Evolutionary conservation across 2,113 vertebrate genomes (phyloP), one percentile per base, ranked within the genome.

Genomic region (Catharus minimus): DNA sequence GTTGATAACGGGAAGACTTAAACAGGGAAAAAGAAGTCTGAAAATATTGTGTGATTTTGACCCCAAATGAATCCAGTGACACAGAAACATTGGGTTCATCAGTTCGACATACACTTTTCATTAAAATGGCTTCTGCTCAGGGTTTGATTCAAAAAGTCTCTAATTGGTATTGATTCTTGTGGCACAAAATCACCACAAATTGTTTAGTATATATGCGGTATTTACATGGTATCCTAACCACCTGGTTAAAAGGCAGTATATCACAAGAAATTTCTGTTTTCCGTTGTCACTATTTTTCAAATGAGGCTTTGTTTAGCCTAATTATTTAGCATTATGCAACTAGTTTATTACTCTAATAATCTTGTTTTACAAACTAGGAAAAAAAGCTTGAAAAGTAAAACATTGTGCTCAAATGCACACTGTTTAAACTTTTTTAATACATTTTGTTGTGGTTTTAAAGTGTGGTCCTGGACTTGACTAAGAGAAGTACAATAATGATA

Each of bases 31-130:
- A 92, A 79, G 26, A 65, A 81, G 65, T 94, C 52, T 47, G 80
- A 93, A 96, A 94, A 86, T 95, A 62, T 32, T 88, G 67, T 81
- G 62, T 65, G 56, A 86, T 92, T 96, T 79, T 90, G 61, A 93
- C 75, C 84, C 32, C 61, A 86, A 41, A 52, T 65, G 76, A 94
- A 90, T 95, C 36, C 44, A 69, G 77, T 91, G 94, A 90, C 80
- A 83, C 64, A 39, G 65, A 95, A 96, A 82, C 66, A 64, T 39
- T 92, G 67, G 43, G 71, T 85, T 93, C 90, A 56, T 95, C 66
- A 68, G 50, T 96, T 96, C 10, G 4, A 69, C 90, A 58, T 88
- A 73, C 36, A 62, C 79, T 92, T 85, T 88, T 82, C 90, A 90
- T 96, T 96, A 91, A 93, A 94, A 79, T 88, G 44, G 18, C 64